These are phyloP conservation scores for Rhizomys pruinosus DNA, from an alignment of 2,113 vertebrate genomes.

Conservation along the genomic window DNA sequence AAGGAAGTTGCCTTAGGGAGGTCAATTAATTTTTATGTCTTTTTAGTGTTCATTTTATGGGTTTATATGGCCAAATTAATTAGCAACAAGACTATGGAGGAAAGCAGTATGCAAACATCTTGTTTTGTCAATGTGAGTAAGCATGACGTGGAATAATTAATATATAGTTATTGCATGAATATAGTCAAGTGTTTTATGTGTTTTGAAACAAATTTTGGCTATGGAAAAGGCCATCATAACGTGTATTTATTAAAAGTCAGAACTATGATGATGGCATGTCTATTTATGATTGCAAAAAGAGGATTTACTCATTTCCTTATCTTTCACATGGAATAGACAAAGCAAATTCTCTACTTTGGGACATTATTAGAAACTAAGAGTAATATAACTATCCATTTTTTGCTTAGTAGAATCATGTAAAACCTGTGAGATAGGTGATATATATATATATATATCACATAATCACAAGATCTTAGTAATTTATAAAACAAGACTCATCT, in stretches of 20 bases:
- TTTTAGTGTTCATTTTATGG: constrained; percentile 73
- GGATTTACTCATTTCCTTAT: neutral
- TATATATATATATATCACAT: neutral
- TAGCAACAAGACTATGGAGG: constrained; percentile 44
- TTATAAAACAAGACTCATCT: neutral
- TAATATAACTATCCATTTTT: neutral
- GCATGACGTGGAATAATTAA: constrained; percentile 68
- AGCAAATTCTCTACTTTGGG: neutral
- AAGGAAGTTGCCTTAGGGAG: constrained; percentile 73
- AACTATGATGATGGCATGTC: neutral
- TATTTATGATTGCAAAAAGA: neutral
- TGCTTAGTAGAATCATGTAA: neutral
- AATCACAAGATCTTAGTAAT: neutral
- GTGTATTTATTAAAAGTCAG: neutral
- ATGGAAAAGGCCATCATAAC: neutral
- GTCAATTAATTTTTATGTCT: constrained; percentile 80
- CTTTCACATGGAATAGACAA: neutral
- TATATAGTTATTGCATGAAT: constrained; percentile 28
- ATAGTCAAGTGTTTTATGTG: neutral
- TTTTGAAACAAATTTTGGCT: neutral
- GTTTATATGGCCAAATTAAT: constrained; percentile 69
- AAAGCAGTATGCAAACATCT: constrained; percentile 35
- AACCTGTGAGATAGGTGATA: neutral
- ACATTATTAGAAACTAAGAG: neutral
- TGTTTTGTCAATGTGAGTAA: constrained; percentile 57